Evolutionary conservation across 2,797 vertebrate species (phyloP).

Genomic region (Ambastaia sidthimunki): DNA sequence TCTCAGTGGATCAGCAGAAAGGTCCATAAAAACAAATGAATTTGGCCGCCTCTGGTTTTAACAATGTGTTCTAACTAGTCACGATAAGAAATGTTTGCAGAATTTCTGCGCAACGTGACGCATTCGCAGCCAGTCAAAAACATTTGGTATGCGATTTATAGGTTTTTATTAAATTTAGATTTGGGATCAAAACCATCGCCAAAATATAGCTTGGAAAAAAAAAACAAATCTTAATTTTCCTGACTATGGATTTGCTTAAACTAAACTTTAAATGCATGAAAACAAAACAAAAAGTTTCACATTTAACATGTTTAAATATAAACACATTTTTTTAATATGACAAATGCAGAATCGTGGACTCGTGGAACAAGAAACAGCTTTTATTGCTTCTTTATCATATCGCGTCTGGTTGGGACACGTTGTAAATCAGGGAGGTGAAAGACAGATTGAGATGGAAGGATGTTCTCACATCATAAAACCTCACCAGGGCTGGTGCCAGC

Average conservation of each 20-base stretch:
- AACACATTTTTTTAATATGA: not conserved
- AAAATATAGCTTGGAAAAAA: too few species aligned
- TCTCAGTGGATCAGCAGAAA: not conserved
- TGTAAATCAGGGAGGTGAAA: conserved; percentile 15
- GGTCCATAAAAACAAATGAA: not conserved
- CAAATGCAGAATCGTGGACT: not conserved
- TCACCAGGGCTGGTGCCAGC: conserved; percentile 10
- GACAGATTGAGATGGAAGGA: conserved; percentile 25
- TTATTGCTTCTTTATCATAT: not conserved
- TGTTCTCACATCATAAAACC: conserved; percentile 31
- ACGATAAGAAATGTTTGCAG: not conserved
- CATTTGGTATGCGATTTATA: not conserved
- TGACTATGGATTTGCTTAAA: not conserved
- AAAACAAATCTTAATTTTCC: too few species aligned
- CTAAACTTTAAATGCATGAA: not conserved
- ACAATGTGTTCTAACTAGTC: conserved; percentile 11
- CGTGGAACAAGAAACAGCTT: not conserved
- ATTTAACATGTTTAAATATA: not conserved
- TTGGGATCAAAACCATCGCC: not conserved
- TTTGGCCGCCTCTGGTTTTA: not conserved
- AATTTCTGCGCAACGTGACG: not conserved
- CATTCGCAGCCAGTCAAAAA: not conserved
- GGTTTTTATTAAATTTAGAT: not conserved
- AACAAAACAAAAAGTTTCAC: too few species aligned
- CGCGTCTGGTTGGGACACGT: conserved; percentile 30